phyloP scores from a whole-genome alignment of 2,888 invertebrate genomes.

The Thera obeliscata region DNA sequence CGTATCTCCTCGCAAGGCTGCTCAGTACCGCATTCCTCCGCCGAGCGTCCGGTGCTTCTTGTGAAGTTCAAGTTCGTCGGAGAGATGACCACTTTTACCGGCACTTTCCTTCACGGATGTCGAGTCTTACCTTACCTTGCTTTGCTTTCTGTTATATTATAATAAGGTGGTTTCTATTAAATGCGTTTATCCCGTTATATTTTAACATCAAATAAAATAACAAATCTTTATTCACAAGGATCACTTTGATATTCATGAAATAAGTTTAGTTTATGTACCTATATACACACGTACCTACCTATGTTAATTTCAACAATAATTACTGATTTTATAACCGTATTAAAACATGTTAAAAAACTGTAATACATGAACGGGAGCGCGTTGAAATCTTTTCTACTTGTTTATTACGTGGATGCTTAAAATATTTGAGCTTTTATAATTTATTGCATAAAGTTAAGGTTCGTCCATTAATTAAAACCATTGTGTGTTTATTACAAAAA shows the following conservation, averaged over 20 bases:
- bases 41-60: conserved; percentile 62
- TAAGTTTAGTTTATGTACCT: too few species aligned
- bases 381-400: conserved; percentile 20
- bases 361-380: not conserved
- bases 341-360: too few species aligned
- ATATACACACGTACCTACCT: too few species aligned
- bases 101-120: conserved; percentile 40
- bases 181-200: not conserved
- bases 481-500: too few species aligned
- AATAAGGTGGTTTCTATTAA: conserved; percentile 13
- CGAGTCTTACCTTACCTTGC: conserved; percentile 7
- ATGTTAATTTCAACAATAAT: too few species aligned
- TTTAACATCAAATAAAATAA: not conserved
- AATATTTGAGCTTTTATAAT: too few species aligned
- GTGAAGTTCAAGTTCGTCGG: conserved; percentile 55
- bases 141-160: conserved; percentile 7
- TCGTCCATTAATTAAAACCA: too few species aligned
- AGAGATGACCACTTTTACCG: conserved; percentile 66
- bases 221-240: too few species aligned
- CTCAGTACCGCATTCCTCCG: conserved; percentile 49
- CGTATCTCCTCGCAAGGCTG: conserved; percentile 15
- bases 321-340: too few species aligned
- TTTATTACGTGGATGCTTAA: too few species aligned
- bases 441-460: too few species aligned
- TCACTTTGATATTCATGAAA: too few species aligned